Evolutionary conservation across 2,113 vertebrate species (phyloP).

Genomic region (Accipiter virgatus): DNA sequence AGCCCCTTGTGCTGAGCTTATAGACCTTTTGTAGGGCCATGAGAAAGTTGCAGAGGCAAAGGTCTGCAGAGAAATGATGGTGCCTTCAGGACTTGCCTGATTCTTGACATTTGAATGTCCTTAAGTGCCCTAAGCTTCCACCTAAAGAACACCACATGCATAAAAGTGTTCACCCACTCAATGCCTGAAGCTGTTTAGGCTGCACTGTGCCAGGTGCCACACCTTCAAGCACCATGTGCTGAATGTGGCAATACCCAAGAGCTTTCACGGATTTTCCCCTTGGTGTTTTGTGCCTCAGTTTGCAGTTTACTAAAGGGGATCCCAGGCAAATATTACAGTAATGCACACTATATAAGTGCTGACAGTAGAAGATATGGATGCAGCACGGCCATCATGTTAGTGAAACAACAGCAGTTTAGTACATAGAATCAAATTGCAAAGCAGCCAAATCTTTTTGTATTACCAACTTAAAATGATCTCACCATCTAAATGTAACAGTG

Average conservation of each 20-base stretch:
- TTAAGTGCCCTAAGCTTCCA: not conserved
- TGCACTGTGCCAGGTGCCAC: not conserved
- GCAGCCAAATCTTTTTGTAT: not conserved
- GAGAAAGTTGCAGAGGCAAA: not conserved
- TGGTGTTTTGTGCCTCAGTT: not conserved
- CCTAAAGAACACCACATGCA: not conserved
- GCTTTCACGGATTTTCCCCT: not conserved
- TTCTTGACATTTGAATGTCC: not conserved
- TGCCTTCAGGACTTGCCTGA: not conserved
- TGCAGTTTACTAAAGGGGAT: not conserved
- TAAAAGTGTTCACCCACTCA: too few species aligned
- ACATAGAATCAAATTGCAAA: not conserved
- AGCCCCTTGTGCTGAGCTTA: not conserved
- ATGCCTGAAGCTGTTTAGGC: not conserved
- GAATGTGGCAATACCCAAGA: too few species aligned
- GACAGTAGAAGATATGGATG: fast-evolving
- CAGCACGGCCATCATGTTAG: fast-evolving
- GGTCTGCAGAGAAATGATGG: not conserved
- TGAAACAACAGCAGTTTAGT: not conserved
- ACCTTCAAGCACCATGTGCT: too few species aligned
- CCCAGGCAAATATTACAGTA: not conserved
- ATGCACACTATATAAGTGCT: fast-evolving
- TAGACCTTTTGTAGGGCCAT: not conserved
- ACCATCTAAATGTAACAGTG: not conserved
- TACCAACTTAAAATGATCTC: not conserved